Percentiles rank a stretch among this genome's conserved stretches.
These are phyloP conservation scores for Grantiella picta DNA, from an alignment of 2,113 vertebrate species.

Conservation along the genomic window DNA sequence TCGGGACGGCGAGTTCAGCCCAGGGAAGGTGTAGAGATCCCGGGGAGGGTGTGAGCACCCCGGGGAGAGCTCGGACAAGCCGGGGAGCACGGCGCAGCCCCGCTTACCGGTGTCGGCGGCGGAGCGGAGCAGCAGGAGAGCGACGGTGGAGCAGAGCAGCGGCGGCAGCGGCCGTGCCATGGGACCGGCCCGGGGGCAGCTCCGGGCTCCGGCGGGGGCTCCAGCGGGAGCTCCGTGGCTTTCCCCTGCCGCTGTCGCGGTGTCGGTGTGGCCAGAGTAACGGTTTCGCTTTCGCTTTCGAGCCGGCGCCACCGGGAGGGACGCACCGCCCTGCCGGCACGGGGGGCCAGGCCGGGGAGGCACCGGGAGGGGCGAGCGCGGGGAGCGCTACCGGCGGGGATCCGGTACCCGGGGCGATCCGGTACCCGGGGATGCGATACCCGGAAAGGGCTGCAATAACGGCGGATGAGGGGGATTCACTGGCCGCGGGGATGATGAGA, in stretches of 20 bases:
- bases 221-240: background rate
- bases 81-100: background rate
- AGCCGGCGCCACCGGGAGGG: accelerated
- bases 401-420: background rate
- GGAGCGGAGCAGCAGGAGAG: background rate
- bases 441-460: background rate
- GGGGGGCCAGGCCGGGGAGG: background rate
- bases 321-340: background rate
- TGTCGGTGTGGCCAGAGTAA: accelerated
- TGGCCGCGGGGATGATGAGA: background rate
- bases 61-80: background rate
- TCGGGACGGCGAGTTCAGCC: background rate
- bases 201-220: background rate
- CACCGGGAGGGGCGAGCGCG: background rate
- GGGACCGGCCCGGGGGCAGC: background rate
- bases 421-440: too few species aligned
- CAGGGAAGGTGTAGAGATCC: accelerated
- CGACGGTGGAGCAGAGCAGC: background rate
- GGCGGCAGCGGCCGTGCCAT: background rate
- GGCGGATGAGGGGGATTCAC: too few species aligned
- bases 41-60: accelerated
- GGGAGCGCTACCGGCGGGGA: background rate
- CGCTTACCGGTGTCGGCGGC: background rate
- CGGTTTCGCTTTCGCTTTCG: constrained; percentile 12
- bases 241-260: background rate